Base-by-base conservation (phyloP, 1,140 invertebrate genomes). In the Drosophila lowei region DNA sequence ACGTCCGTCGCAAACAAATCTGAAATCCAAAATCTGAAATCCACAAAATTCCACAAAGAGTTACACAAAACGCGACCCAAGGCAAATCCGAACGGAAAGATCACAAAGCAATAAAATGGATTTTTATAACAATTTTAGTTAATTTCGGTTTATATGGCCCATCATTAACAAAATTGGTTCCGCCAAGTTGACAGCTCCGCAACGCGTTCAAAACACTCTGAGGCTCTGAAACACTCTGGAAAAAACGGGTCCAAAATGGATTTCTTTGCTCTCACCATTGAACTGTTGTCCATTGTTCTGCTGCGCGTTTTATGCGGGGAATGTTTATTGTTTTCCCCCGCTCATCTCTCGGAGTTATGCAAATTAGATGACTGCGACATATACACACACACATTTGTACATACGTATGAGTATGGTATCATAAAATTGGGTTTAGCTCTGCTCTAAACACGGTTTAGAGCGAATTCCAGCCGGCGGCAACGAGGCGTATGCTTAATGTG, bases 121-220 rank as follows among this genome's bases (percentile, higher is more conserved):
- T 53, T 86, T 85, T 85, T 86, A 85, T 85, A 85, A 77, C 81
- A 77, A 79, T 75, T 86, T 85, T 67, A 74, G 81, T 72, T 86
- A 52, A 81, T 71, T 85, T 77, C 70, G 28, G 53, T 62, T 77
- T 77, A 81, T 80, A 80, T 67, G 54, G 64, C 54, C 72, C 61
- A 62, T 88, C 77, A 86, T 86, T 86, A 86, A 86, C 83, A 77
- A 81, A 86, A 86, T 86, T 78, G 47, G 81, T 86, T 86, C 77
- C 81, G 81, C 81, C 81, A 65, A 68, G 58, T 81, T 86, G 77
- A 86, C 77, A 88, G 77, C 70, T 86, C 56, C 60, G 62, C 85
- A 18, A 18, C 18, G 18, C 18, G 18, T 18, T 18, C 18, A 1
- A 18, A 18, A n/a, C 67, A 77, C 72, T 60, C 80, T 21, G 21